phyloP scores from a whole-genome alignment of 2,888 invertebrate genomes.

The Matsumyia berberina region DNA sequence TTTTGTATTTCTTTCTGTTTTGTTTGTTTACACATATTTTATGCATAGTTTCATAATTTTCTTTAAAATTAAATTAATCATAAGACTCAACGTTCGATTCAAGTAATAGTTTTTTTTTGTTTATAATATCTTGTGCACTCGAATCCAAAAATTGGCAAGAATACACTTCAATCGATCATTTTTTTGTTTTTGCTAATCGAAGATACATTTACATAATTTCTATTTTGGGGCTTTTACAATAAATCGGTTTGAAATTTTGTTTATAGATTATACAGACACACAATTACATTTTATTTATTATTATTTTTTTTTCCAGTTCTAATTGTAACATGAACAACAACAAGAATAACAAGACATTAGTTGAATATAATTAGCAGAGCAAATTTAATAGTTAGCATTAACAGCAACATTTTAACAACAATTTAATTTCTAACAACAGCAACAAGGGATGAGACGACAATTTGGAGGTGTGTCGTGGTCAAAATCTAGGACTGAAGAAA shows the following conservation, averaged over 20 bases:
- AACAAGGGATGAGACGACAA: conserved; percentile 56
- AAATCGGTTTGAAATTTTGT: conserved; percentile 31
- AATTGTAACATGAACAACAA: conserved; percentile 72
- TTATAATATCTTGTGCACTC: conserved; percentile 63
- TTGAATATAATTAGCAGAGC: conserved; percentile 57
- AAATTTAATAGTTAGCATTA: conserved; percentile 56
- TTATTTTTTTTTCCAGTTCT: conserved; percentile 34
- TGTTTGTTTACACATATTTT: conserved; percentile 42
- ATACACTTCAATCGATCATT: conserved; percentile 61
- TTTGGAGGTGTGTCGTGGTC: conserved; percentile 11
- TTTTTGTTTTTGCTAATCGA: conserved; percentile 6
- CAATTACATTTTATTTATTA: conserved; percentile 14
- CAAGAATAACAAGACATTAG: conserved; percentile 66
- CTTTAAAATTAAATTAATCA: conserved; percentile 78
- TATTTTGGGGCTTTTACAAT: conserved; percentile 17
- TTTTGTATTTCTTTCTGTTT: conserved; percentile 54
- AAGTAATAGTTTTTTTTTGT: conserved; percentile 47
- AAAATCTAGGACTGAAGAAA: conserved; percentile 17
- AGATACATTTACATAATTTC: conserved; percentile 28
- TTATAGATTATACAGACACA: conserved; percentile 26
- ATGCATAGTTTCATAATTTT: conserved; percentile 55
- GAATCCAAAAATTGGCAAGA: conserved; percentile 74
- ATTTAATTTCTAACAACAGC: conserved; percentile 56
- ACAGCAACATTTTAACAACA: conserved; percentile 65
- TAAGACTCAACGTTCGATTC: conserved; percentile 77